Evolutionary conservation across 2,888 invertebrate species (phyloP).

Genomic region (Creontiades dilutus): DNA sequence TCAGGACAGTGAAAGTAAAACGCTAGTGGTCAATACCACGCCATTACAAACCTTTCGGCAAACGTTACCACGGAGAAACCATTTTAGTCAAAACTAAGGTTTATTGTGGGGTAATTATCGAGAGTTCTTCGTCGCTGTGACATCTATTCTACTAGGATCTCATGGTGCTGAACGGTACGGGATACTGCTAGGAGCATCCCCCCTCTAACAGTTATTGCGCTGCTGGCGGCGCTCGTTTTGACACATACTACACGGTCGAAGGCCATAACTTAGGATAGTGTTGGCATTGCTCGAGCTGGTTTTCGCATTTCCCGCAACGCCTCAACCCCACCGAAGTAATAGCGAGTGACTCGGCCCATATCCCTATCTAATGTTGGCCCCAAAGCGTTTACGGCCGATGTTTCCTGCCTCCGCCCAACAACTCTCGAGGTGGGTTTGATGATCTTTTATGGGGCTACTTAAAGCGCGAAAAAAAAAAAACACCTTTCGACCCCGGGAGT

Average conservation of each 20-base stretch:
- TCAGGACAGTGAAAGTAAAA: too few species aligned
- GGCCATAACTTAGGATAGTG: slow-evolving; percentile 28
- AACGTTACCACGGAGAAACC: too few species aligned
- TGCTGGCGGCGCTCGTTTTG: slow-evolving; percentile 11
- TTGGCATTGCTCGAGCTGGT: slow-evolving; percentile 1
- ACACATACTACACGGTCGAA: slow-evolving; percentile 28
- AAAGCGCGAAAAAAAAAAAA: slow-evolving; percentile 31
- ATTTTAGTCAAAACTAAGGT: too few species aligned
- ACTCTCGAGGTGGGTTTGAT: slow-evolving; percentile 52
- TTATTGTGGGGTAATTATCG: too few species aligned
- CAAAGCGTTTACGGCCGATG: slow-evolving; percentile 39
- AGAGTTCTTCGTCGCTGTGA: too few species aligned
- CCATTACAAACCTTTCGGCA: too few species aligned
- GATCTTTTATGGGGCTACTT: slow-evolving; percentile 58
- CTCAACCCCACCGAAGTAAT: neutral
- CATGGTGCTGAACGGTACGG: neutral
- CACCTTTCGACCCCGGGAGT: neutral
- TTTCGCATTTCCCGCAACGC: slow-evolving; percentile 10
- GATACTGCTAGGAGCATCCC: neutral
- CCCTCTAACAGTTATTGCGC: neutral
- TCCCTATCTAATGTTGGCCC: slow-evolving; percentile 5
- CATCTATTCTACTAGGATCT: neutral
- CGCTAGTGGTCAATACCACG: too few species aligned
- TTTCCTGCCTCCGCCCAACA: neutral
- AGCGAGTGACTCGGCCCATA: slow-evolving; percentile 38